Base-by-base conservation (phyloP, 64 coral and sea anemone genomes). In the Pocillopora verrucosa region DNA sequence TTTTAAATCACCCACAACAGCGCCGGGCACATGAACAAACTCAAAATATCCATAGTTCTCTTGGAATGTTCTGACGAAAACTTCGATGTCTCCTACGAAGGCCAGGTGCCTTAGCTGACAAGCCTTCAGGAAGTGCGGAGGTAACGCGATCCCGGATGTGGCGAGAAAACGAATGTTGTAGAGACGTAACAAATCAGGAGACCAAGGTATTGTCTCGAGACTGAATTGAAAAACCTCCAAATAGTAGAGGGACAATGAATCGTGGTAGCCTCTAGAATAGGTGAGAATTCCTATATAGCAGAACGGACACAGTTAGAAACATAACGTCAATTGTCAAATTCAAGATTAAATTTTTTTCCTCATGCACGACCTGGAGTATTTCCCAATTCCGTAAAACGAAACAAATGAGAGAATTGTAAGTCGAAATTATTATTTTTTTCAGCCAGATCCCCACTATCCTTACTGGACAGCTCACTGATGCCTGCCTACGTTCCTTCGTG, bases 231-330 rank as follows among this genome's bases (percentile, higher is more conserved):
- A 58, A 17, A 60, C 79, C 75, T 96, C 94, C 14, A 96, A 59
- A 60, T 87, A 96, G 58, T 89, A 96, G 12, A 90, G 72, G 35
- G 94, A 92, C 87, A 96, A 51, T 59, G 73, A 92, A 61, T 96
- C 94, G 57, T 96, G 94, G 70, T 89, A 96, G 36, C 90, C 94
- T 69, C 94, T 22, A 14, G 94, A 96, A 72, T 96, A 96, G 0
- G 94, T 89, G 1, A 88, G 36, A 59, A 96, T 20, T 15, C 94
- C 94, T 96, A 30, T 3, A 76, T 77, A 17, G 22, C 13, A 83
- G 16, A 45, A 69, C 10, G 35, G 9, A 45, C 36, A 77, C 25
- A 41, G 82, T 68, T 62, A 14, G 51, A 75, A 22, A 5, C 13
- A 57, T 56, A 26, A 9, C 12, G 22, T 58, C 38, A 20, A 57